A percentile compares a stretch with the other conserved stretches of the same genome.
Evolutionary conservation across 2,797 vertebrate species (phyloP).

Genomic region (Crocidura indochinensis): DNA sequence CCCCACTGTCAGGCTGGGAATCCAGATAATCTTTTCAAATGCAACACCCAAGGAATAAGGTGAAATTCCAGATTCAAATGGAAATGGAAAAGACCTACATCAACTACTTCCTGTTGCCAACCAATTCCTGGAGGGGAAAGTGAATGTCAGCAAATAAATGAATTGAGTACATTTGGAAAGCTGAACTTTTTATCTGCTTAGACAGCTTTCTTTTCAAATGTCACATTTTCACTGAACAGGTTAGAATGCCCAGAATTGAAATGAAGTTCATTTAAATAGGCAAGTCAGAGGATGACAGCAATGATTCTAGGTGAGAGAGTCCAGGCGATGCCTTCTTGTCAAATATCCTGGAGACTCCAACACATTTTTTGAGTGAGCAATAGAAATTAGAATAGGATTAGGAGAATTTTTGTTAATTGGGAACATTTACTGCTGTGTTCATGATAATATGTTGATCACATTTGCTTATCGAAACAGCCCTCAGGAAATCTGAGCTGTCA

Average conservation of each 20-base stretch:
- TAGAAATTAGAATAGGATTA: constrained; percentile 65
- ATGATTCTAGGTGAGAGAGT: not conserved
- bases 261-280: constrained; percentile 25
- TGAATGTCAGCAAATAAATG: not conserved
- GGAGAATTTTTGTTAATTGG: constrained; percentile 62
- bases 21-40: not conserved
- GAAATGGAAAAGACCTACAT: not conserved
- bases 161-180: not conserved
- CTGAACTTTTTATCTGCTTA: not conserved
- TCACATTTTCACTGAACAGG: not conserved
- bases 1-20: fast-evolving
- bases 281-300: not conserved
- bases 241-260: not conserved
- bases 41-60: not conserved
- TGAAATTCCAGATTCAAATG: too few species aligned
- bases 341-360: constrained; percentile 37
- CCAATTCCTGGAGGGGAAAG: not conserved
- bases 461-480: constrained; percentile 40
- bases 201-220: not conserved
- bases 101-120: not conserved
- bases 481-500: constrained; percentile 68
- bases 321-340: constrained; percentile 28
- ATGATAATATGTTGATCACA: constrained; percentile 17
- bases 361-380: constrained; percentile 54
- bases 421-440: constrained; percentile 52